Evolutionary conservation across 2,888 invertebrate species (phyloP).

Genomic region (Notodonta dromedarius): DNA sequence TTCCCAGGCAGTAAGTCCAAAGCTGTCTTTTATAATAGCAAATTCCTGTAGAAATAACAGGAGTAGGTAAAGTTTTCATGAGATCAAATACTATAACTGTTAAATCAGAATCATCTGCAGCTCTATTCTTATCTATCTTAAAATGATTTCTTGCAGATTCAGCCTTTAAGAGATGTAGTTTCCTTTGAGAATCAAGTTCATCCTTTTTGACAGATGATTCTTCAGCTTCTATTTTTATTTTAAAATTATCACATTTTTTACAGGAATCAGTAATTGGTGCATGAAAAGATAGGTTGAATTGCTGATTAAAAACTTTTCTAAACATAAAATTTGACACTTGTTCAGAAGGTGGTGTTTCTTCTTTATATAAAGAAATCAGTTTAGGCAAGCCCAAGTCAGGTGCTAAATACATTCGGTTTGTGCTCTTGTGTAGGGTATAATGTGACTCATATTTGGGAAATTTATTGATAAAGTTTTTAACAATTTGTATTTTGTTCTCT

Average conservation of each 20-base stretch:
- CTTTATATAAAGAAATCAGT: conserved; percentile 5
- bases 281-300: conserved; percentile 10
- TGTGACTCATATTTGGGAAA: conserved; percentile 27
- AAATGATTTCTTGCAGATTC: conserved; percentile 6
- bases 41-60: conserved; percentile 14
- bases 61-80: conserved; percentile 17
- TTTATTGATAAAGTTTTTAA: conserved; percentile 21
- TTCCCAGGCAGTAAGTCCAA: conserved; percentile 14
- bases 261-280: conserved; percentile 9
- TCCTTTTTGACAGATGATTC: conserved; percentile 6
- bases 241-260: conserved; percentile 9
- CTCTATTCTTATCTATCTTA: conserved; percentile 1
- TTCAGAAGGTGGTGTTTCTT: conserved; percentile 7
- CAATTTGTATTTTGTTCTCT: not conserved
- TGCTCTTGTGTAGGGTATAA: conserved; percentile 22
- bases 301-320: conserved; percentile 8
- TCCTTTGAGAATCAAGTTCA: conserved; percentile 6
- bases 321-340: conserved; percentile 9
- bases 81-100: conserved; percentile 13
- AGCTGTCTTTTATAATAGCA: conserved; percentile 18
- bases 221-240: conserved; percentile 12
- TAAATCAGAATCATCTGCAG: conserved; percentile 8
- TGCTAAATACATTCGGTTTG: conserved; percentile 13
- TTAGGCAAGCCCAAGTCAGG: conserved; percentile 8
- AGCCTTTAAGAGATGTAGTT: conserved; percentile 12